Evolutionary conservation across 2,797 vertebrate genomes (phyloP).

Genomic region (Tadarida brasiliensis): DNA sequence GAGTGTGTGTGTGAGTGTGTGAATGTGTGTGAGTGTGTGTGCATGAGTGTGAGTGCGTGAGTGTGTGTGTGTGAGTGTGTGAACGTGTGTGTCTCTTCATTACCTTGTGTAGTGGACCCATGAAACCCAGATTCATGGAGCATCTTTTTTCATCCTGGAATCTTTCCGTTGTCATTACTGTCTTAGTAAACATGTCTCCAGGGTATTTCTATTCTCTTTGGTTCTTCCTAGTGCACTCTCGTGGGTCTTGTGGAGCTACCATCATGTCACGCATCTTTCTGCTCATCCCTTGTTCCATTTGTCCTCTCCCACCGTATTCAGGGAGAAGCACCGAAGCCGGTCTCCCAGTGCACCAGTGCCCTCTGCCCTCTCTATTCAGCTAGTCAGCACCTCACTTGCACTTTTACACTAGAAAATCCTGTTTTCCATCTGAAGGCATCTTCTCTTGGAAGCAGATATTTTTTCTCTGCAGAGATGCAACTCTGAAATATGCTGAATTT

Average conservation of each 20-base stretch:
- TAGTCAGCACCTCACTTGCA: not conserved
- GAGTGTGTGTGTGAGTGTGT: not conserved
- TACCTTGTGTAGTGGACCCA: not conserved
- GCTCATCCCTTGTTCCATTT: not conserved
- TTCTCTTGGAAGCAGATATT: not conserved
- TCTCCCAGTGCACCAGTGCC: accelerated
- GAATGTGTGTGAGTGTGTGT: not conserved
- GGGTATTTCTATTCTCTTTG: not conserved
- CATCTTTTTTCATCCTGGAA: not conserved
- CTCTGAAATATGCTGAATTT: not conserved
- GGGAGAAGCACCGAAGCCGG: not conserved
- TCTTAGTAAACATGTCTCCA: not conserved
- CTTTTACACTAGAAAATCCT: not conserved
- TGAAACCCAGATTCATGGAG: not conserved
- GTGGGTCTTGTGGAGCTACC: not conserved
- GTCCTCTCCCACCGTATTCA: not conserved
- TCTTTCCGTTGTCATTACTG: not conserved
- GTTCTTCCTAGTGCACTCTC: not conserved
- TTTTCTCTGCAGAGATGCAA: not conserved
- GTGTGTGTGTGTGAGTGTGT: not conserved
- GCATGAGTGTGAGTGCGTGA: accelerated
- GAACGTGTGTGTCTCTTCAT: not conserved
- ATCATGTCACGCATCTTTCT: not conserved
- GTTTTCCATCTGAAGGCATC: slow-evolving; percentile 1
- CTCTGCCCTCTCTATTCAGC: not conserved